Percentiles rank a stretch among this genome's conserved stretches.
Conservation (phyloP, 2,113 vertebrate species). For the Setophaga petechia region DNA sequence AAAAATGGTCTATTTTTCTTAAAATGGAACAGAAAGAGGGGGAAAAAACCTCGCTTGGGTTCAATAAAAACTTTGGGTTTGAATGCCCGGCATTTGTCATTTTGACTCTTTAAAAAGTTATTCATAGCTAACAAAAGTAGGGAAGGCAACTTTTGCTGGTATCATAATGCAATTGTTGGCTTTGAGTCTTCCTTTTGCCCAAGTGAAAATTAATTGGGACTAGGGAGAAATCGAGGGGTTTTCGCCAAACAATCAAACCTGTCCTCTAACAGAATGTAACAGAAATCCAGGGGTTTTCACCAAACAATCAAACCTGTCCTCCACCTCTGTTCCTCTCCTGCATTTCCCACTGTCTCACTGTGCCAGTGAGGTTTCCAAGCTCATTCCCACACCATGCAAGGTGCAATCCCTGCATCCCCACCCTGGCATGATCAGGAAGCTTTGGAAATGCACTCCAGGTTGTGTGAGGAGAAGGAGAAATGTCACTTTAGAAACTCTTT, state of each 20-base stretch:
- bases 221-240: neutral
- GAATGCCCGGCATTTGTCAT: slow-evolving; percentile 40
- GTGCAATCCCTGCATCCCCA: neutral
- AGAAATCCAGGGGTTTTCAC: neutral
- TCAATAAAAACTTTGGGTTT: slow-evolving; percentile 50
- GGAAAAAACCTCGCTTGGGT: neutral
- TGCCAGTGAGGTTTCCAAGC: neutral
- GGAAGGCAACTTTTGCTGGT: neutral
- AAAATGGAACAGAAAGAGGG: slow-evolving; percentile 52
- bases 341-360: neutral
- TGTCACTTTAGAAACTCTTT: too few relatives aligned
- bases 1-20: slow-evolving; percentile 60
- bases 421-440: neutral
- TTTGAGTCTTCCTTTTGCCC: neutral
- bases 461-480: neutral
- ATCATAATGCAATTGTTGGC: neutral
- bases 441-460: neutral
- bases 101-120: slow-evolving; percentile 19
- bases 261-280: neutral
- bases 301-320: neutral
- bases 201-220: neutral
- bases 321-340: neutral
- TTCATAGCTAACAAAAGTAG: neutral
- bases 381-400: neutral
- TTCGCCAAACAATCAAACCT: neutral